These are phyloP conservation scores for Poeciliopsis infans DNA, from an alignment of 2,797 vertebrate species.

Conservation along the genomic window DNA sequence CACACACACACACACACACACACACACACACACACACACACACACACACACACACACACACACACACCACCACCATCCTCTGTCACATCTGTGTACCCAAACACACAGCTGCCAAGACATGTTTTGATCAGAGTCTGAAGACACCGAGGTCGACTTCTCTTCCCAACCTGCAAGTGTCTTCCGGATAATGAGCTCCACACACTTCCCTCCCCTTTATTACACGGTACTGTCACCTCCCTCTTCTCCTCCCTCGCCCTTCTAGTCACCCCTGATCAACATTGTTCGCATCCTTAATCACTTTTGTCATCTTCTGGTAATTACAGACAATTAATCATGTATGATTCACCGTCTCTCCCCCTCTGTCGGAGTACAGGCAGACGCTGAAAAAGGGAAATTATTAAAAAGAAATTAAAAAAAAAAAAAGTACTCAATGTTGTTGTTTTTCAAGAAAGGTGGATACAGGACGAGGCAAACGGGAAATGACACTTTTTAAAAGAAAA, in stretches of 20 bases:
- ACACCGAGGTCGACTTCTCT: conserved; percentile 31
- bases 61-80: background rate
- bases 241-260: conserved; percentile 36
- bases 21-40: background rate
- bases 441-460: background rate
- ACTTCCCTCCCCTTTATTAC: conserved; percentile 41
- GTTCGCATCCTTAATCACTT: conserved; percentile 69
- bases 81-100: conserved; percentile 20
- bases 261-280: conserved; percentile 69
- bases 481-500: background rate
- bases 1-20: background rate
- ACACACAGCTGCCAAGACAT: conserved; percentile 41
- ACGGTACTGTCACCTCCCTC: conserved; percentile 25
- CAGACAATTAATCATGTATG: conserved; percentile 70
- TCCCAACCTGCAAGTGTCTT: conserved; percentile 41
- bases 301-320: conserved; percentile 72
- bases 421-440: background rate
- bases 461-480: background rate
- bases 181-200: conserved; percentile 55
- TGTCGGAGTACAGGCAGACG: conserved; percentile 22
- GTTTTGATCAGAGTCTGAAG: conserved; percentile 37
- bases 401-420: too few species aligned
- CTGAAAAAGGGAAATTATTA: too few species aligned
- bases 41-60: background rate
- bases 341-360: conserved; percentile 57